Conservation (phyloP, 1,140 invertebrate genomes). For the Heliconius congener region DNA sequence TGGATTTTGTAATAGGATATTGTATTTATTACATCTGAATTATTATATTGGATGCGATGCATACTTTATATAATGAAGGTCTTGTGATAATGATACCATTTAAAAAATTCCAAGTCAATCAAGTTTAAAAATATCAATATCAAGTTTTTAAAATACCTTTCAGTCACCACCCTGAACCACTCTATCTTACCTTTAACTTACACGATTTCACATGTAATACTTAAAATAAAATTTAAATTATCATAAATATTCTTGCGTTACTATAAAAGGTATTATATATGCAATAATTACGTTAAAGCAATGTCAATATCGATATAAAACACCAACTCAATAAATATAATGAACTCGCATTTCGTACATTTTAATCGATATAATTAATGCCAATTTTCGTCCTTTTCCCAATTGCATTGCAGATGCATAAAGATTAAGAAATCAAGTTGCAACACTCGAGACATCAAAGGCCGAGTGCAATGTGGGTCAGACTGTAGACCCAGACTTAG, state of each 20-base stretch:
- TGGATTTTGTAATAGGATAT: neutral
- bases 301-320: conserved; percentile 10
- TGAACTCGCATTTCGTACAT: conserved; percentile 8
- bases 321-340: neutral
- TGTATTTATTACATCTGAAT: neutral
- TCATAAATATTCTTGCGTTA: neutral
- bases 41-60: neutral
- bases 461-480: conserved; percentile 56
- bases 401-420: conserved; percentile 37
- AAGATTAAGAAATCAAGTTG: conserved; percentile 35
- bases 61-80: neutral
- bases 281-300: conserved; percentile 7
- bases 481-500: conserved; percentile 54
- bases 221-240: neutral
- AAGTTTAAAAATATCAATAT: neutral
- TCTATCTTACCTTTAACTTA: neutral
- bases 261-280: neutral
- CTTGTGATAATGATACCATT: neutral
- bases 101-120: neutral
- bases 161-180: neutral
- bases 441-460: conserved; percentile 42
- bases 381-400: conserved; percentile 24
- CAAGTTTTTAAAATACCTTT: neutral
- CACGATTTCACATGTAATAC: neutral
- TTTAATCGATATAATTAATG: conserved; percentile 13